These are phyloP conservation scores for Agonopterix alstromeriana DNA, from an alignment of 2,888 invertebrate species.

Conservation along the genomic window DNA sequence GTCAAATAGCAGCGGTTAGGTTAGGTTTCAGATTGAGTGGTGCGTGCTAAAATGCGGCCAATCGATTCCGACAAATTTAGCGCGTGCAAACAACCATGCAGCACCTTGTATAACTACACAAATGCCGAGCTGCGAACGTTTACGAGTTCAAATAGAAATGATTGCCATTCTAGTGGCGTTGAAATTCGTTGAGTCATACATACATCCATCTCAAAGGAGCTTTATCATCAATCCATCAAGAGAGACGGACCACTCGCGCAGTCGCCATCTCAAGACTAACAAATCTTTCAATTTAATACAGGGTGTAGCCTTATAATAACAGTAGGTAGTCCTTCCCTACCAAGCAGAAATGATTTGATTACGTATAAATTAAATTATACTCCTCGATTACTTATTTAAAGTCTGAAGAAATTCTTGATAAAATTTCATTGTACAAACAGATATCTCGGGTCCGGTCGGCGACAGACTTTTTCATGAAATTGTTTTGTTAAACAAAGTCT, in stretches of 20 bases:
- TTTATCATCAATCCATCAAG: constrained; percentile 40
- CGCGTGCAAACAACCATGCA: constrained; percentile 34
- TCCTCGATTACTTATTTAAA: too few species aligned
- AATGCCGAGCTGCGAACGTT: constrained; percentile 8
- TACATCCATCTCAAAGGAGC: constrained; percentile 37
- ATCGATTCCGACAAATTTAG: constrained; percentile 59
- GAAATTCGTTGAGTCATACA: constrained; percentile 43
- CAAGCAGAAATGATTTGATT: too few species aligned
- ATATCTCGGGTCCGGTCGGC: too few species aligned
- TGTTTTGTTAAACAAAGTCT: too few species aligned
- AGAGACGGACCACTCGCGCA: constrained; percentile 6
- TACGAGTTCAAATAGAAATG: constrained; percentile 35
- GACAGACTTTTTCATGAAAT: too few species aligned
- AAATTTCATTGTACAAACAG: too few species aligned
- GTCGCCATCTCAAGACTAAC: background rate
- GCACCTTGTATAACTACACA: constrained; percentile 4
- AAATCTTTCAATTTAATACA: too few species aligned
- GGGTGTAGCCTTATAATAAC: too few species aligned
- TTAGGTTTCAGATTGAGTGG: constrained; percentile 43
- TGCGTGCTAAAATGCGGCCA: constrained; percentile 69
- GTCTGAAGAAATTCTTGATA: too few species aligned
- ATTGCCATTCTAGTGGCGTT: constrained; percentile 25
- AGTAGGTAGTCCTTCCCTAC: too few species aligned
- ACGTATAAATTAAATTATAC: too few species aligned
- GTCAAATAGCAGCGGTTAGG: constrained; percentile 42